Conservation (phyloP, 2,888 invertebrate species). For the Myopa testacea region DNA sequence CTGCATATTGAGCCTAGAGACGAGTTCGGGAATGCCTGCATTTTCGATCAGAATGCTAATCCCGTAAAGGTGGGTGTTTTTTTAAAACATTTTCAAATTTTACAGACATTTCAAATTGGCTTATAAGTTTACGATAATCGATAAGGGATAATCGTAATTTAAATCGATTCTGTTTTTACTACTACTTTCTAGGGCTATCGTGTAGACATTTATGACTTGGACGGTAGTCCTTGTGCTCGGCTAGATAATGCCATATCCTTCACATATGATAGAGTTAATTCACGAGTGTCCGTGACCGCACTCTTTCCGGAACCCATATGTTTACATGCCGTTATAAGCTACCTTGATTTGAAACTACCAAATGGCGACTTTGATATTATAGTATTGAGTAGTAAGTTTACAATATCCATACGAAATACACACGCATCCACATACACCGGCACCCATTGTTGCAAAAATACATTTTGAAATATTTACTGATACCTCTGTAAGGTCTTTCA, state of each 20-base stretch:
- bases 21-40: slow-evolving; percentile 88
- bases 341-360: slow-evolving; percentile 80
- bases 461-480: not conserved
- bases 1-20: slow-evolving; percentile 92
- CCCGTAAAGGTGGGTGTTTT: slow-evolving; percentile 71
- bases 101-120: no score
- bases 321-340: slow-evolving; percentile 83
- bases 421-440: not conserved
- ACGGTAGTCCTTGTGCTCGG: slow-evolving; percentile 72
- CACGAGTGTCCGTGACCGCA: slow-evolving; percentile 81
- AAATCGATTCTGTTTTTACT: not conserved
- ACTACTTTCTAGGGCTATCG: slow-evolving; percentile 72
- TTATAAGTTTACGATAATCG: not conserved
- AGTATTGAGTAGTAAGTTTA: slow-evolving; percentile 82
- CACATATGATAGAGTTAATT: slow-evolving; percentile 82
- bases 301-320: slow-evolving; percentile 85
- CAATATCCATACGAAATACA: not conserved
- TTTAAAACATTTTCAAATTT: no score
- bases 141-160: not conserved
- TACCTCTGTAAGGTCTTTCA: not conserved
- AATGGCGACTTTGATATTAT: slow-evolving; percentile 94
- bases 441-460: not conserved
- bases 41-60: slow-evolving; percentile 73
- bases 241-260: slow-evolving; percentile 73
- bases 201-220: slow-evolving; percentile 73